These are phyloP conservation scores for Propithecus coquereli DNA, from an alignment of 2,113 vertebrate species.

Conservation along the genomic window DNA sequence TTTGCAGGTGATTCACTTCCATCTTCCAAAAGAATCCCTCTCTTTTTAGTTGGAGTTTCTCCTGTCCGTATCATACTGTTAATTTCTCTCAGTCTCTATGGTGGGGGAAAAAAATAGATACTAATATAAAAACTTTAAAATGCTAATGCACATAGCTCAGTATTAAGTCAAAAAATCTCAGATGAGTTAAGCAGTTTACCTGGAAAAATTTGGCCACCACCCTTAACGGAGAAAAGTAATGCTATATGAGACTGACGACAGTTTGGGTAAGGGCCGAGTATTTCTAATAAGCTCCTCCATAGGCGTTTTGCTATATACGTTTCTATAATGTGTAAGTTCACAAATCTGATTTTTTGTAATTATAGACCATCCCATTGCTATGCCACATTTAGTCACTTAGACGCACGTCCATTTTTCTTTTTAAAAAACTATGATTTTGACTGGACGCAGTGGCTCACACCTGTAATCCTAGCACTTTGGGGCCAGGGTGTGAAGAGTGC, in stretches of 20 bases:
- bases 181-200: not conserved
- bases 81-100: constrained; percentile 92
- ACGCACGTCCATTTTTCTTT: not conserved
- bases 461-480: too few species aligned
- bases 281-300: not conserved
- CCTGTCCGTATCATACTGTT: constrained; percentile 96
- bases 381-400: not conserved
- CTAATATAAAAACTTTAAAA: not conserved
- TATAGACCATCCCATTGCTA: not conserved
- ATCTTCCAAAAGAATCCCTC: constrained; percentile 90
- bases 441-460: too few species aligned
- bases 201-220: not conserved
- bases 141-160: not conserved
- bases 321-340: not conserved
- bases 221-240: not conserved
- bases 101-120: not conserved
- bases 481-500: too few species aligned
- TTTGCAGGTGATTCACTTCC: constrained; percentile 91
- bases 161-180: not conserved
- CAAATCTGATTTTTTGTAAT: not conserved
- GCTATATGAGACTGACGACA: not conserved
- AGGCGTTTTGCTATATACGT: not conserved
- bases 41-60: constrained; percentile 94
- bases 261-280: not conserved
- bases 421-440: not conserved